A percentile compares a stretch with the other conserved stretches of the same genome.
Evolutionary conservation across 1,140 invertebrate genomes (phyloP).

Genomic region (Aporrectodea caliginosa): DNA sequence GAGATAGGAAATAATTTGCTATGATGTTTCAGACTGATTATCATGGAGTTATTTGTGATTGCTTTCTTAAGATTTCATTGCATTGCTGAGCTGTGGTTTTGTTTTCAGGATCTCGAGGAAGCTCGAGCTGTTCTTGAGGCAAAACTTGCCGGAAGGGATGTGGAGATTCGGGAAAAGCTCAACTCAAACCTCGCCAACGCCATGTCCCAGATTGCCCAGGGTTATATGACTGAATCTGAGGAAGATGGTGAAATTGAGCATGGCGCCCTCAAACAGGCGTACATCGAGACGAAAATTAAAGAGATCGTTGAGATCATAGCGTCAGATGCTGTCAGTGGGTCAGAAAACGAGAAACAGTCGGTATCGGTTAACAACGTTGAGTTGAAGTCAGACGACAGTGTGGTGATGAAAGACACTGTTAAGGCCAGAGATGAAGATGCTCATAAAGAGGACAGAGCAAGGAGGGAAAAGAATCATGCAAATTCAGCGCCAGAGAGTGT

Average conservation of each 20-base stretch:
- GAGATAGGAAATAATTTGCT: not conserved
- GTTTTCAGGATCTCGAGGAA: not conserved
- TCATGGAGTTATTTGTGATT: not conserved
- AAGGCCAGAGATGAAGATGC: not conserved
- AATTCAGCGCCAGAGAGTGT: not conserved
- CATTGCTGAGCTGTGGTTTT: not conserved
- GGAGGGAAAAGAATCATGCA: not conserved
- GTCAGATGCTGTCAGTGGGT: not conserved
- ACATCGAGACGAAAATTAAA: not conserved
- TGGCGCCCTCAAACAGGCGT: not conserved
- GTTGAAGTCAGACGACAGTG: not conserved
- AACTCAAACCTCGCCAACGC: not conserved
- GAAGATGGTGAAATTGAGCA: not conserved
- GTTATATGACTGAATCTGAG: not conserved
- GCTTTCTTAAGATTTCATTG: not conserved
- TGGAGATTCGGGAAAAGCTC: not conserved
- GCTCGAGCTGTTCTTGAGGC: not conserved
- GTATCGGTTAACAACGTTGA: too few relatives aligned
- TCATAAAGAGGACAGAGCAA: not conserved
- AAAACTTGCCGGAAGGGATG: not conserved
- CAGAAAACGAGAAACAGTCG: not conserved
- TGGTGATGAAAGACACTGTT: not conserved
- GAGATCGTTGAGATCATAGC: not conserved
- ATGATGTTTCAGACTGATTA: not conserved
- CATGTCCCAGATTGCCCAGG: not conserved